phyloP scores from a whole-genome alignment of 2,797 vertebrate genomes.

The Lophius americanus region DNA sequence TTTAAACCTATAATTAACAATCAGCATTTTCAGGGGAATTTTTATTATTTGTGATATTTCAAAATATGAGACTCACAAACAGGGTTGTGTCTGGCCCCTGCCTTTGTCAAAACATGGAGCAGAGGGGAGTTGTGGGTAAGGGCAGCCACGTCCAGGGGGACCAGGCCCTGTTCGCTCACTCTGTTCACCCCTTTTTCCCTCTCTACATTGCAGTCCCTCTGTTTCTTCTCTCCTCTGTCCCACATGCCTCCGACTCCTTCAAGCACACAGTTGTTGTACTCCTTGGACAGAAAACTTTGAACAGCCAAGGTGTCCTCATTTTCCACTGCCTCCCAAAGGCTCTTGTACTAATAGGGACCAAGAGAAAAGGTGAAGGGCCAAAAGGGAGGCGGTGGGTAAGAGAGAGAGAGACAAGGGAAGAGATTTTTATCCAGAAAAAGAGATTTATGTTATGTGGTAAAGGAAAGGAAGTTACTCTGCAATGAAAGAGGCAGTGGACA shows the following conservation, averaged over 20 bases:
- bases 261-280: constrained; percentile 39
- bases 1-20: background rate
- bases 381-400: background rate
- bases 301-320: constrained; percentile 82
- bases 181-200: constrained; percentile 77
- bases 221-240: constrained; percentile 71
- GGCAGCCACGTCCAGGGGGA: constrained; percentile 82
- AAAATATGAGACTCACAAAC: constrained; percentile 68
- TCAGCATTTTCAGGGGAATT: background rate
- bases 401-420: constrained; percentile 14
- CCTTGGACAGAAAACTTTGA: constrained; percentile 78
- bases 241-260: constrained; percentile 58
- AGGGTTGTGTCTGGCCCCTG: constrained; percentile 81
- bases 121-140: constrained; percentile 83
- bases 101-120: constrained; percentile 78
- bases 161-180: constrained; percentile 80
- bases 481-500: constrained; percentile 21
- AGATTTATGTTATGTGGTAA: constrained; percentile 40
- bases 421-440: constrained; percentile 7
- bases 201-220: constrained; percentile 69
- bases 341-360: constrained; percentile 73
- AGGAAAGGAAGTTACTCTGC: constrained; percentile 2
- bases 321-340: constrained; percentile 84
- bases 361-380: constrained; percentile 16
- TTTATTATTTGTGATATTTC: background rate